A percentile compares a stretch with the other conserved stretches of the same genome.
phyloP scores from a whole-genome alignment of 2,113 vertebrate species.

The Saguinus midas region DNA sequence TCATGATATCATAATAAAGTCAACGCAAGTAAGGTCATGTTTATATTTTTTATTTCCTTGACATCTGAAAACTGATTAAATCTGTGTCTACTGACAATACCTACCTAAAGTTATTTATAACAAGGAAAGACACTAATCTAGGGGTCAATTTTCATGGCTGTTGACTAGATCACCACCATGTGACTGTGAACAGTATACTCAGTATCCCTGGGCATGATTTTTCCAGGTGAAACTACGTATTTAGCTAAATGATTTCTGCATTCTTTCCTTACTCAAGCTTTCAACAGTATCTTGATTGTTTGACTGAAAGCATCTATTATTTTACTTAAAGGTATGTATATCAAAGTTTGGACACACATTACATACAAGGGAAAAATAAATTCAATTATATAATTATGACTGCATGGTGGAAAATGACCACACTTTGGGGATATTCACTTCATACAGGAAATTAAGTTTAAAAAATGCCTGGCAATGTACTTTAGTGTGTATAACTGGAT shows the following conservation, averaged over 20 bases:
- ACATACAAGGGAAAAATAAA: background rate
- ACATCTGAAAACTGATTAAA: background rate
- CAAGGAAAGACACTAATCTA: background rate
- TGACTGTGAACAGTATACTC: background rate
- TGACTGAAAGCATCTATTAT: background rate
- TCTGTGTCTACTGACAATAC: background rate
- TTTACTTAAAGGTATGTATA: background rate
- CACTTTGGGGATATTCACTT: background rate
- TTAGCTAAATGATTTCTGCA: background rate
- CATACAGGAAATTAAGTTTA: background rate
- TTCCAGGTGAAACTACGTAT: background rate
- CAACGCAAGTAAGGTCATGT: background rate
- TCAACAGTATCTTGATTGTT: background rate
- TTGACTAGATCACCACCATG: background rate
- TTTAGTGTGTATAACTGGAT: background rate
- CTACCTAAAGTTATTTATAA: background rate
- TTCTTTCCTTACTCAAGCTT: background rate
- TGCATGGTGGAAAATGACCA: too few relatives aligned
- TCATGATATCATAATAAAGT: background rate
- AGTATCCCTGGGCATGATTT: background rate
- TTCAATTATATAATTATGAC: background rate
- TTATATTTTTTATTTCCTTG: background rate
- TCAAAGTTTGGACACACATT: background rate
- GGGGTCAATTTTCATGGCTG: background rate
- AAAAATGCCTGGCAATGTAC: background rate